Conservation (phyloP, 2,113 vertebrate species). For the Prolemur simus region DNA sequence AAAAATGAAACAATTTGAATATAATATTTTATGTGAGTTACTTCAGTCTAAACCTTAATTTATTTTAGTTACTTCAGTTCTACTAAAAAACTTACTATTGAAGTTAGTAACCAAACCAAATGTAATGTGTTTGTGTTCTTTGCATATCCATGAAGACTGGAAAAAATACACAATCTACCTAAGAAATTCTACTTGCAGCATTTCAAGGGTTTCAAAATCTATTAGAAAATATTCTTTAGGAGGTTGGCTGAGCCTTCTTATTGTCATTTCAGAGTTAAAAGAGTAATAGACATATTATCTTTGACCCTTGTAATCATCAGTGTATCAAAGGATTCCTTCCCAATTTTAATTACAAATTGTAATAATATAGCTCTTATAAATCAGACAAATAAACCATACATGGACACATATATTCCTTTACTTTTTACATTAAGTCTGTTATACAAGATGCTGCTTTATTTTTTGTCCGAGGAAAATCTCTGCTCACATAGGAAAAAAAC, state of each 20-base stretch:
- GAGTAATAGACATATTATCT: background rate
- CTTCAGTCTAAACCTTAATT: background rate
- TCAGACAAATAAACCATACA: background rate
- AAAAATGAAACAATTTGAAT: slow-evolving; percentile 22
- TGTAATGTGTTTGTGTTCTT: background rate
- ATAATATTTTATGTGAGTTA: background rate
- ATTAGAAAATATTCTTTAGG: slow-evolving; percentile 9
- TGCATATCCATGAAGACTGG: background rate
- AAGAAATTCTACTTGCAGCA: background rate
- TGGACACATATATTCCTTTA: background rate
- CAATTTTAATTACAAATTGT: slow-evolving; percentile 29
- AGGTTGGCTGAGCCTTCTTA: background rate
- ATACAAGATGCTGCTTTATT: background rate
- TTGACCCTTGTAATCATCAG: background rate
- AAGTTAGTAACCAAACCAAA: slow-evolving; percentile 14
- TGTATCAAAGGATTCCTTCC: background rate
- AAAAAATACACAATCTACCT: background rate
- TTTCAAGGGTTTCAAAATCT: background rate
- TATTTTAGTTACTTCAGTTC: slow-evolving; percentile 4
- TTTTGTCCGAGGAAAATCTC: background rate
- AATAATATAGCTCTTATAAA: background rate
- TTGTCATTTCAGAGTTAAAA: background rate
- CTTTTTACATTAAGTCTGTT: background rate
- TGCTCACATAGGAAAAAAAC: background rate
- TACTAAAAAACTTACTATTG: background rate